phyloP scores from a whole-genome alignment of 2,113 vertebrate species.

The Rhinoderma darwinii region DNA sequence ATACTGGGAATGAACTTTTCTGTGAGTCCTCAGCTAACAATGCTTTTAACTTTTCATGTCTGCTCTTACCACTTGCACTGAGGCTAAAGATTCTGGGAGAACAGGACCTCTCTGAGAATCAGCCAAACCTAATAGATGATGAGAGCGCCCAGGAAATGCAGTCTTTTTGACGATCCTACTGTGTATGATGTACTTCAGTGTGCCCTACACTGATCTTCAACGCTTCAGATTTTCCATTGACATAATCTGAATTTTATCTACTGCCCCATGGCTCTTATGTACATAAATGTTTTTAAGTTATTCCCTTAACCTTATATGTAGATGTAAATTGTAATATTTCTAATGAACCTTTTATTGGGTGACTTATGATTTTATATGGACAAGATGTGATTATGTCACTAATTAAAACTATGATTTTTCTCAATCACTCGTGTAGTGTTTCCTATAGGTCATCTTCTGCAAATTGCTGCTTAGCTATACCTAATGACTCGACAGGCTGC shows the following conservation, averaged over 20 bases:
- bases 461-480: too few species aligned
- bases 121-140: neutral
- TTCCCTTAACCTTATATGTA: slow-evolving; percentile 5
- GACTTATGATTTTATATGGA: slow-evolving; percentile 19
- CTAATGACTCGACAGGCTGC: too few species aligned
- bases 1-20: neutral
- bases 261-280: slow-evolving; percentile 5
- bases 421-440: neutral
- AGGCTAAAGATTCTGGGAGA: slow-evolving; percentile 44
- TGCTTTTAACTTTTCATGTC: slow-evolving; percentile 47
- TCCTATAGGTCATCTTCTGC: too few species aligned
- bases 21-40: slow-evolving; percentile 44
- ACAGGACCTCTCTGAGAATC: neutral
- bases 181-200: neutral
- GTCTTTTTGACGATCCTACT: neutral
- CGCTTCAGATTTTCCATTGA: neutral
- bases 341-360: slow-evolving; percentile 13
- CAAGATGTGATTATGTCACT: slow-evolving; percentile 56
- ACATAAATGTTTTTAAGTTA: slow-evolving; percentile 51
- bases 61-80: slow-evolving; percentile 45
- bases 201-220: neutral
- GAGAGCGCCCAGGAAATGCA: neutral
- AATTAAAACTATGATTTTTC: slow-evolving; percentile 48
- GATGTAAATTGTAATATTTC: slow-evolving; percentile 40
- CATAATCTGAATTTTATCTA: neutral